Evolutionary conservation across 1,140 invertebrate genomes (phyloP), one percentile per base, ranked within the genome.

Genomic region (Trachymyrmex cornetzi): DNA sequence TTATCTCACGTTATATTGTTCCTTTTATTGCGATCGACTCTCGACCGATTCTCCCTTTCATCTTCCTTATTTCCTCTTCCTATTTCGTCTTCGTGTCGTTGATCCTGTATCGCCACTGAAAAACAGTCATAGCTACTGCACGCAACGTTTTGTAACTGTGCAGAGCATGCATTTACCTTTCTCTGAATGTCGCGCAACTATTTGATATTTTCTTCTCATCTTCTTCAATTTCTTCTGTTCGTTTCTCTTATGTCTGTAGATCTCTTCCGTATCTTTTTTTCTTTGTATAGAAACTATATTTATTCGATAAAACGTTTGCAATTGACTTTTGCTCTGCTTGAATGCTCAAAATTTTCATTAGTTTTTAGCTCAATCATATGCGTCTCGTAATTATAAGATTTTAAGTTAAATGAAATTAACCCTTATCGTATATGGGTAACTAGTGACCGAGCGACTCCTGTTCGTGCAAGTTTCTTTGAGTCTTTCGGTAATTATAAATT

Each of bases 21-120:
- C 16, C 69, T 84, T 87, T 80, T 72, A 80, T 64, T 71, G 59
- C 59, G 59, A 72, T 86, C 85, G 48, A 81, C 72, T 75, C 61
- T 75, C 61, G 63, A 80, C 34, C 59, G 75, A 77, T 87, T 77
- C 57, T 44, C 22, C 34, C 38, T 53, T 55, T 74, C 19, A 34
- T 74, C 66, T 82, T 74, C 59, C 61, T 27, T 66, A 48, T 71
- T 30, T 81, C 12, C 30, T 30, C n/a, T 53, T 34, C 38, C 34
- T 22, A 14, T 44, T 44, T 44, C 22, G 3, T 80, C 19, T 34
- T 48, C 9, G 38, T 82, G 27, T 61, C 66, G 24, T 72, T 72
- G 79, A 82, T 71, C 50, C 79, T 16, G 38, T 38, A 53, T n/a
- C 79, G 34, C 24, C 38, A 24, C 24, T 72, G 66, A 82, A 72